Evolutionary conservation across 2,888 invertebrate species (phyloP).

Genomic region (Dione juno): DNA sequence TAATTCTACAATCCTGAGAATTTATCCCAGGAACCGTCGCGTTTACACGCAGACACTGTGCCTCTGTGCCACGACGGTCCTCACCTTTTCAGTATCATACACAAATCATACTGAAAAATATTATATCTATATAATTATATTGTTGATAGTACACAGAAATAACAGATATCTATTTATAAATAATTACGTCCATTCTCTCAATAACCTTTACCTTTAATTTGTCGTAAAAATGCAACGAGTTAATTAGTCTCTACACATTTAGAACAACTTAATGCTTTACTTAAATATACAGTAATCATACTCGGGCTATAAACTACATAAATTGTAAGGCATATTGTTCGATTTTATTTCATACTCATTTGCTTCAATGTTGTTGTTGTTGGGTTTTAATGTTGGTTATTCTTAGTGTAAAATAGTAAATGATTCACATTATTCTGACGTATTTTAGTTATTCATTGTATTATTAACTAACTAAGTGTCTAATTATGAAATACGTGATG

Average conservation of each 20-base stretch:
- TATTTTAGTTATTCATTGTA: slow-evolving; percentile 1
- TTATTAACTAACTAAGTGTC: not conserved
- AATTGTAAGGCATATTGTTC: slow-evolving; percentile 58
- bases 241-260: slow-evolving; percentile 52
- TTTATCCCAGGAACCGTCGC: too few species aligned
- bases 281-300: slow-evolving; percentile 51
- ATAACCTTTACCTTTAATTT: slow-evolving; percentile 39
- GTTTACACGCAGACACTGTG: too few species aligned
- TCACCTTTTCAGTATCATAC: too few species aligned
- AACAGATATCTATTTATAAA: not conserved
- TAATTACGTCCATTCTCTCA: slow-evolving; percentile 11
- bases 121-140: not conserved
- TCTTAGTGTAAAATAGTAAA: slow-evolving; percentile 26
- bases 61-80: too few species aligned
- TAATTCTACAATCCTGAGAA: too few species aligned
- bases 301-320: slow-evolving; percentile 53
- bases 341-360: slow-evolving; percentile 55
- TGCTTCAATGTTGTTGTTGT: slow-evolving; percentile 50
- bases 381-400: slow-evolving; percentile 39
- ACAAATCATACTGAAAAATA: too few species aligned
- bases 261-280: slow-evolving; percentile 51
- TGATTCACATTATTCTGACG: slow-evolving; percentile 20
- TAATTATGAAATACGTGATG: not conserved
- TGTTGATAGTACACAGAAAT: not conserved
- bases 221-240: slow-evolving; percentile 50